Evolutionary conservation across 2,888 invertebrate species (phyloP).

Genomic region (Zele albiditarsus): DNA sequence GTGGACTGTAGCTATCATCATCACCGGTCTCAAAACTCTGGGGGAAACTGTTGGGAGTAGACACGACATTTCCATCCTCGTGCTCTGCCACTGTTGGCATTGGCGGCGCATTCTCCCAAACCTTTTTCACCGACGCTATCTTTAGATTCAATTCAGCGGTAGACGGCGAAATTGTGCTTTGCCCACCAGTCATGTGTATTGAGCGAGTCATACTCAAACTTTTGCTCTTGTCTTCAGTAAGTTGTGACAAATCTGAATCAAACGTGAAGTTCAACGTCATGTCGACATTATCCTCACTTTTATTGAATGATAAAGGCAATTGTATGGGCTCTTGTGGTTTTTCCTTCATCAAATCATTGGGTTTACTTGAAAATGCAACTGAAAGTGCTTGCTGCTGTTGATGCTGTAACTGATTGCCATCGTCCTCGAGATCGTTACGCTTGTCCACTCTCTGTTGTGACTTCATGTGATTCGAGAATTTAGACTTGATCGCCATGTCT

Average conservation of each 20-base stretch:
- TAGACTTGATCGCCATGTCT: conserved; percentile 77
- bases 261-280: conserved; percentile 95
- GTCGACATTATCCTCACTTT: conserved; percentile 85
- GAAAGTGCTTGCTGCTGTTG: conserved; percentile 70
- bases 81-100: conserved; percentile 82
- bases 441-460: conserved; percentile 72
- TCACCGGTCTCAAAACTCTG: conserved; percentile 73
- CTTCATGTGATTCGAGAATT: conserved; percentile 75
- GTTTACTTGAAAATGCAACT: conserved; percentile 73
- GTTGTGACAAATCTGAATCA: conserved; percentile 85
- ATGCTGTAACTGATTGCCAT: conserved; percentile 73
- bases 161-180: conserved; percentile 84
- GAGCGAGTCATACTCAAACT: conserved; percentile 77
- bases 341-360: conserved; percentile 73
- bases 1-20: conserved; percentile 75
- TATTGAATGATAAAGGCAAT: conserved; percentile 82
- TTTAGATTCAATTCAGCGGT: conserved; percentile 94
- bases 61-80: conserved; percentile 74
- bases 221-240: conserved; percentile 82
- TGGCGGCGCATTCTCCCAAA: conserved; percentile 81
- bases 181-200: conserved; percentile 78
- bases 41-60: conserved; percentile 67
- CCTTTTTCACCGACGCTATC: conserved; percentile 93
- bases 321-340: conserved; percentile 73
- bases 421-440: conserved; percentile 76